Evolutionary conservation across 2,797 vertebrate genomes (phyloP), one percentile per base, ranked within the genome.

Genomic region (Esox masquinongy): DNA sequence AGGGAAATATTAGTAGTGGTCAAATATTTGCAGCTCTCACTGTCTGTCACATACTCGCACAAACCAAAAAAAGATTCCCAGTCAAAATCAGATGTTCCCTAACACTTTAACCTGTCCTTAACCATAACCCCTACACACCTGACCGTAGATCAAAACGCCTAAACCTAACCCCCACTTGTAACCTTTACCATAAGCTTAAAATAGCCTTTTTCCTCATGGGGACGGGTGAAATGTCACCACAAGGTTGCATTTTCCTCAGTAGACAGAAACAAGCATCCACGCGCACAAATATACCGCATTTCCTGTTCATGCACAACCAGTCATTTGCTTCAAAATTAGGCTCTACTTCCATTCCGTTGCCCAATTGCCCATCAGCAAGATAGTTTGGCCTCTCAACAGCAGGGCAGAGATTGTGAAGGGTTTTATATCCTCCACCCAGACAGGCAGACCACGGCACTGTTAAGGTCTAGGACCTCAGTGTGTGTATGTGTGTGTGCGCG

Each of bases 321-420:
- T 75, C 71, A 69, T 68, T 51, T 79, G 77, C 68, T 56, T 75
- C 77, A 76, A 78, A 81, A 81, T 79, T 82, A 77, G 68, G 77
- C 72, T 68, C 72, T 82, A 76, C 72, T 51, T 31, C 29, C 29
- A 51, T 77, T 73, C 14, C 43, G 39, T 39, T 78, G 70, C 77
- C 74, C 74, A 82, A 67, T 39, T 63, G 29, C 77, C 59, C 29
- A 74, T 51, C 73, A 74, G 73, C 73, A 16, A 64, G 50, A 68
- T 49, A 74, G 64, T 68, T 19, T 49, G n/a, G 49, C 17, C 49
- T 39, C 19, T 19, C 17, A 36, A 51, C 24, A 31, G 22, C 43
- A 70, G 49, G 24, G 49, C 49, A 70, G 49, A 47, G 69, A 51
- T 5, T 14, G 14, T 47, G 39, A 3, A 63, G 14, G 56, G 15